Evolutionary conservation across 2,888 invertebrate genomes (phyloP).

Genomic region (Ceramica pisi): DNA sequence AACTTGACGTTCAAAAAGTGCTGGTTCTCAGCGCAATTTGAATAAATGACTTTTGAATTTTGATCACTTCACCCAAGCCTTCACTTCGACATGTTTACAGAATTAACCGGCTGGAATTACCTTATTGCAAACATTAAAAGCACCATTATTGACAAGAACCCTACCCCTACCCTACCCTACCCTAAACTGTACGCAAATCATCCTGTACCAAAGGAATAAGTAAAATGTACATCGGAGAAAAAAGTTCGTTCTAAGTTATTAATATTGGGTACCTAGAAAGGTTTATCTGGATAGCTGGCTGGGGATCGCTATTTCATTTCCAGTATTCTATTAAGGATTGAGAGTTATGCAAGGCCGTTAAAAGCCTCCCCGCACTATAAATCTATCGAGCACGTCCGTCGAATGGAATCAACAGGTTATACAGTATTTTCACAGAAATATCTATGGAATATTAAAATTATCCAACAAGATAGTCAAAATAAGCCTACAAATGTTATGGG

Average conservation of each 20-base stretch:
- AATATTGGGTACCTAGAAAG: slow-evolving; percentile 13
- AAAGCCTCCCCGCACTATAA: slow-evolving; percentile 47
- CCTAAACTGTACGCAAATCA: too few species aligned
- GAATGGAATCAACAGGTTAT: slow-evolving; percentile 51
- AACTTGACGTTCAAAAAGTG: too few species aligned
- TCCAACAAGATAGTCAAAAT: too few species aligned
- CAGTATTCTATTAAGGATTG: slow-evolving; percentile 34
- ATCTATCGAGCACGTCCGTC: slow-evolving; percentile 43
- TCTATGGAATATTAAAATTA: slow-evolving; percentile 37
- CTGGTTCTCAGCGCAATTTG: too few species aligned
- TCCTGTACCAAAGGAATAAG: not conserved
- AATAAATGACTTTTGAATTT: too few species aligned
- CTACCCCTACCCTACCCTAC: too few species aligned
- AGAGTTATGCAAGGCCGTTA: slow-evolving; percentile 52
- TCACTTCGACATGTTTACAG: too few species aligned
- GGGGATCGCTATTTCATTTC: slow-evolving; percentile 42
- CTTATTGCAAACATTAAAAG: not conserved
- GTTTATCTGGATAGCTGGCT: slow-evolving; percentile 12
- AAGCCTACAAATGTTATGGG: too few species aligned
- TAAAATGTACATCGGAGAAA: not conserved
- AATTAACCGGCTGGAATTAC: too few species aligned
- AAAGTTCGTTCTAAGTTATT: slow-evolving; percentile 8
- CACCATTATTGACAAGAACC: not conserved
- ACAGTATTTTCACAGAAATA: slow-evolving; percentile 11
- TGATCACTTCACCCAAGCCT: too few species aligned